Conservation (phyloP, 2,797 vertebrate genomes). For the Dryobates pubescens region DNA sequence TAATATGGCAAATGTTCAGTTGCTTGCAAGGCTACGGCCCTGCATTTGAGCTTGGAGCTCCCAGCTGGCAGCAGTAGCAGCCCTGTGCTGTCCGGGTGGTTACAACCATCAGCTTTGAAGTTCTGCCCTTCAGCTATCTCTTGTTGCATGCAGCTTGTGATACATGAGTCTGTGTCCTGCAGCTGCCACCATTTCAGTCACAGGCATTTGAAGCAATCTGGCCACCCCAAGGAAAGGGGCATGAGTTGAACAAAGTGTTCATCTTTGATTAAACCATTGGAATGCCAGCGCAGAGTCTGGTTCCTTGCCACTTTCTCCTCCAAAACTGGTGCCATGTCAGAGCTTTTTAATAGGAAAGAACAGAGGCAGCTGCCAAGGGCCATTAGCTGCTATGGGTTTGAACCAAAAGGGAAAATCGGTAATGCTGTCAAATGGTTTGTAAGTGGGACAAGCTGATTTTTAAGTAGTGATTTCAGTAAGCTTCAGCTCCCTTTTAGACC, state of each 20-base stretch:
- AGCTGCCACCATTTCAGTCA: constrained; percentile 78
- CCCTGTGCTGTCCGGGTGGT: constrained; percentile 47
- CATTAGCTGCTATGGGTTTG: background rate
- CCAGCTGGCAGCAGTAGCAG: constrained; percentile 62
- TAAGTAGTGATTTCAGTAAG: background rate
- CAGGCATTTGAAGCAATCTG: constrained; percentile 73
- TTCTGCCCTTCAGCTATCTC: constrained; percentile 77
- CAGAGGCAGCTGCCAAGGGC: background rate
- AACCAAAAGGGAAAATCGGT: background rate
- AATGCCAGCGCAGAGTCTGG: constrained; percentile 45
- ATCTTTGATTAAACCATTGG: constrained; percentile 67
- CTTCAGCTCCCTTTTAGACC: background rate
- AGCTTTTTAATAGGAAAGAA: background rate
- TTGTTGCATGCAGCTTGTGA: constrained; percentile 69
- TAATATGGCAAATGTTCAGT: constrained; percentile 25
- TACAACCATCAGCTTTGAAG: constrained; percentile 77
- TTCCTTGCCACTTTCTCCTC: constrained; percentile 54
- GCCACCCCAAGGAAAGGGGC: constrained; percentile 61
- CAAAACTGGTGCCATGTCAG: background rate
- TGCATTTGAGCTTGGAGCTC: constrained; percentile 40
- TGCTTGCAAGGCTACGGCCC: background rate
- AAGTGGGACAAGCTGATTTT: background rate
- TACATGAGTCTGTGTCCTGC: constrained; percentile 67
- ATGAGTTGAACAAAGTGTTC: constrained; percentile 74
- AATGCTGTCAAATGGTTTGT: background rate